A percentile compares a stretch with the other conserved stretches of the same genome.
These are phyloP conservation scores for Cheirogaleus major DNA, from an alignment of 2,797 vertebrate genomes.

Conservation along the genomic window DNA sequence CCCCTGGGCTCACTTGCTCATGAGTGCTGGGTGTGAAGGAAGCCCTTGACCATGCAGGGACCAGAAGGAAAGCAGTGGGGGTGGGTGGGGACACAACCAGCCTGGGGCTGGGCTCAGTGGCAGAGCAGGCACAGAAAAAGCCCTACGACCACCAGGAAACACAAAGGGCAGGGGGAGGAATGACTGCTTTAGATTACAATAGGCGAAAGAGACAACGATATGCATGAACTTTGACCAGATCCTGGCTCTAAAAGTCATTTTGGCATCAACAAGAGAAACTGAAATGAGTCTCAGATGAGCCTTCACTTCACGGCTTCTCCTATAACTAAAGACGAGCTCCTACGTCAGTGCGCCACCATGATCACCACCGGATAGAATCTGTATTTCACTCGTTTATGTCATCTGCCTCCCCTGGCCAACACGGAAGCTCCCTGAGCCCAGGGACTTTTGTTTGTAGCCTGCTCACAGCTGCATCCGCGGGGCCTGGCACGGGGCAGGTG, in stretches of 20 bases:
- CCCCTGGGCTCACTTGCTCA: not conserved
- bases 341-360: fast-evolving
- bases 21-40: not conserved
- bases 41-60: not conserved
- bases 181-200: no score
- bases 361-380: no score
- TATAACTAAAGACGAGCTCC: not conserved
- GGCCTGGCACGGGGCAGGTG: not conserved
- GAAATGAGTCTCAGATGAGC: not conserved
- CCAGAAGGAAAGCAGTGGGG: not conserved
- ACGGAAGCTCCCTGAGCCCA: not conserved
- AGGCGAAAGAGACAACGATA: not conserved
- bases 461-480: not conserved
- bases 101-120: not conserved
- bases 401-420: not conserved
- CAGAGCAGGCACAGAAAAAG: not conserved
- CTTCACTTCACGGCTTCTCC: not conserved
- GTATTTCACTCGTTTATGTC: not conserved
- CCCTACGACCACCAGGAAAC: not conserved
- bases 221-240: not conserved
- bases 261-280: not conserved
- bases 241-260: not conserved
- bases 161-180: not conserved
- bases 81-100: not conserved
- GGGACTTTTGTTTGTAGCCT: not conserved